Conservation (phyloP, 1,140 invertebrate species). For the Orchestia grillus region DNA sequence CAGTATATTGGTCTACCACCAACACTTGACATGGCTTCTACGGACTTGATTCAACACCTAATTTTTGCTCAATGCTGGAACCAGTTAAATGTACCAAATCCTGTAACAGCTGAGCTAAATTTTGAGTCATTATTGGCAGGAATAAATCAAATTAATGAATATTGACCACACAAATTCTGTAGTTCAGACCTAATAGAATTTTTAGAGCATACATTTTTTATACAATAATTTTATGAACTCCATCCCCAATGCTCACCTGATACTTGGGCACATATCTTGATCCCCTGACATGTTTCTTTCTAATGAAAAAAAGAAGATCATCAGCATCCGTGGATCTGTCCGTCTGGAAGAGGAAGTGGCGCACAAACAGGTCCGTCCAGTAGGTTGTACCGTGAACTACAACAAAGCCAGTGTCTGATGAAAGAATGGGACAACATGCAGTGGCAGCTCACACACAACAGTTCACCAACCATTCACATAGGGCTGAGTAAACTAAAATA, state of each 20-base stretch:
- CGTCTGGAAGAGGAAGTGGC: constrained; percentile 92
- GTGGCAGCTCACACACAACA: background rate
- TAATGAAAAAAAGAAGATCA: constrained; percentile 95
- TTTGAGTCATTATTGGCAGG: no score
- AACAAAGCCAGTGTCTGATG: constrained; percentile 86
- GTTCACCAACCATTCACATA: background rate
- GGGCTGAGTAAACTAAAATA: background rate
- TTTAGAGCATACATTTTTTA: background rate
- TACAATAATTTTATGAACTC: background rate
- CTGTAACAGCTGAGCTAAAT: no score
- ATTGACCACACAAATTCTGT: no score
- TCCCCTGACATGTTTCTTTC: constrained; percentile 90
- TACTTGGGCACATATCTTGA: constrained; percentile 89
- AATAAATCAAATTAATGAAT: no score
- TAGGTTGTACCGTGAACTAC: constrained; percentile 92
- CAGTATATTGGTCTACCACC: no score
- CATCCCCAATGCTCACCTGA: constrained; percentile 76
- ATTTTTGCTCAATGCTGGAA: no score
- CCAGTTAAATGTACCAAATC: no score
- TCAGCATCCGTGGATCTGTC: constrained; percentile 89
- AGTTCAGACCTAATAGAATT: no score
- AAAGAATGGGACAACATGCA: constrained; percentile 23
- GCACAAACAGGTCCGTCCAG: constrained; percentile 95
- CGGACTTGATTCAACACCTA: no score
- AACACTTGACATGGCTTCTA: no score